Base-by-base conservation (phyloP, 2,797 vertebrate species). In the Phataginus tetradactyla region DNA sequence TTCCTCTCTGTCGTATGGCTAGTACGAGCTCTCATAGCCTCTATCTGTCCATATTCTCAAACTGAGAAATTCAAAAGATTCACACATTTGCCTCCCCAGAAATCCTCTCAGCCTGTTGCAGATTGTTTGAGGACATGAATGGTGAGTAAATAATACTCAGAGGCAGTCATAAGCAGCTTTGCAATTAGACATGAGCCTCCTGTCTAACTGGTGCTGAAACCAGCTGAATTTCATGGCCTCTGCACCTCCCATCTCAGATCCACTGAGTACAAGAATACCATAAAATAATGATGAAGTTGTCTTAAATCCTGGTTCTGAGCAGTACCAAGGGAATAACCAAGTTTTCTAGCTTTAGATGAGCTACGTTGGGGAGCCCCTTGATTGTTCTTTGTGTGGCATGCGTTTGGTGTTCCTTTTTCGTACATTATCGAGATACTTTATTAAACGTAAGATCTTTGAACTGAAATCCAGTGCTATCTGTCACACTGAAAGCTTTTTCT, bases 21-120 rank as follows among this genome's bases (percentile, higher is more conserved):
- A 34, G 61, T 92, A 84, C 45, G 18, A 10, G 39, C 80, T 83
- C 51, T 15, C 7, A 4, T 61, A 49, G 68, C 4, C 42, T 45
- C 14, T 51, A 27, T 49, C 63, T 77, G 21, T 69, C 37, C 37
- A 4, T 71, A 75, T 79, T 81, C 59, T 77, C n/a, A 66, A 71
- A 64, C 1, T 49, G 69, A 86, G 37, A 21, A 81, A 71, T 90
- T 87, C 25, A 59, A 55, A 94, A 90, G 55, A 77, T 80, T 42
- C 17, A 3, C 27, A 2, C n/a, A 53, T 2, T 77, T 69, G 66
- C 59, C 42, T 95, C 51, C 51, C 29, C 37, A 86, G 69, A 51
- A 85, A 71, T 53, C 57, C n/a, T 90, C 53, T 75, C 68, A 80
- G 74, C 69, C 53, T 80, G 32, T 75, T 74, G 88, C 95, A 79